A percentile compares a stretch with the other conserved stretches of the same genome.
These are phyloP conservation scores for Aphelocoma californica DNA, from an alignment of 2,797 vertebrate species.

Conservation along the genomic window DNA sequence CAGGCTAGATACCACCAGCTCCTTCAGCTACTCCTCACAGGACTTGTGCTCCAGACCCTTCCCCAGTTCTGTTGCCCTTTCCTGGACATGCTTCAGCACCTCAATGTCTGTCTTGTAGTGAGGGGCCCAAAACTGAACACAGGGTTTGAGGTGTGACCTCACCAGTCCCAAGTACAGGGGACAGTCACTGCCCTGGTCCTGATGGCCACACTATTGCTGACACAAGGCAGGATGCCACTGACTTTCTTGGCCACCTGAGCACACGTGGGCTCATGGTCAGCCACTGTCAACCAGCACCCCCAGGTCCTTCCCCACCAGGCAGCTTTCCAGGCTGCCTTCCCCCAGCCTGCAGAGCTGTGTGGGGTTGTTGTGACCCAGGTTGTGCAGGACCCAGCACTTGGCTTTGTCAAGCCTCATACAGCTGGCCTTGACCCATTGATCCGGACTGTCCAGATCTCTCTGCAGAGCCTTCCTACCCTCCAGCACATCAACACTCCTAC, in stretches of 20 bases:
- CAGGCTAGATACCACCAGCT: not conserved
- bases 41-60: not conserved
- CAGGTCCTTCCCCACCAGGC: not conserved
- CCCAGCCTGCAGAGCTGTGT: not conserved
- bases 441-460: not conserved
- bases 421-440: not conserved
- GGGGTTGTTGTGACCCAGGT: not conserved
- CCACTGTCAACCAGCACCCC: not conserved
- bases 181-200: not conserved
- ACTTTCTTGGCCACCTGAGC: not conserved
- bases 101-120: not conserved
- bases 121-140: not conserved
- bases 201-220: not conserved
- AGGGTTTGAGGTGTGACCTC: not conserved
- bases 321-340: not conserved
- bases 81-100: not conserved
- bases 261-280: accelerated
- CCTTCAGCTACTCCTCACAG: not conserved
- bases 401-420: not conserved
- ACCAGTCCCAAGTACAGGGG: not conserved
- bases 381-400: not conserved
- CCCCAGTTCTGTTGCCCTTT: not conserved
- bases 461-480: not conserved
- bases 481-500: not conserved
- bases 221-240: not conserved